Evolutionary conservation across 2,797 vertebrate species (phyloP).

Genomic region (Chaetophractus vellerosus): DNA sequence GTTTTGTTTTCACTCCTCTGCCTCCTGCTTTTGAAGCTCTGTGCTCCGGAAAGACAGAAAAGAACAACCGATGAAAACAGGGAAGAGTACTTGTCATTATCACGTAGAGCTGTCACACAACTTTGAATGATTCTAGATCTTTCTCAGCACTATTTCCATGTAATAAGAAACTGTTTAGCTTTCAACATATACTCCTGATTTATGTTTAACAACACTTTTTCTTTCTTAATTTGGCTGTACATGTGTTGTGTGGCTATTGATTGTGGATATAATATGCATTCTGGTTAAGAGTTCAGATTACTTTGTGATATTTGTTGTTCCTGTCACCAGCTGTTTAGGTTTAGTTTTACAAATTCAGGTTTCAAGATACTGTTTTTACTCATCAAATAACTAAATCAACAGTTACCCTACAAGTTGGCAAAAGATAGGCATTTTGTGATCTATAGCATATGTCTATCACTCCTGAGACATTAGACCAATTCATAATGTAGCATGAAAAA

Average conservation of each 20-base stretch:
- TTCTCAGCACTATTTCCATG: neutral
- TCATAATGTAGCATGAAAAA: neutral
- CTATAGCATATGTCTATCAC: neutral
- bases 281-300: neutral
- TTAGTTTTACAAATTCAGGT: slow-evolving; percentile 39
- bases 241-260: neutral
- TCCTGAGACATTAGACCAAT: neutral
- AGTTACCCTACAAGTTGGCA: neutral
- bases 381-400: neutral
- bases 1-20: neutral
- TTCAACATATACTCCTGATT: neutral
- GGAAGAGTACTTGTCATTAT: neutral
- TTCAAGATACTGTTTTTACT: slow-evolving; percentile 36
- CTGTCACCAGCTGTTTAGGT: slow-evolving; percentile 22
- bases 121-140: neutral
- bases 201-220: slow-evolving; percentile 21
- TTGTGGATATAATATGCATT: neutral
- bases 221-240: neutral
- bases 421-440: slow-evolving; percentile 24
- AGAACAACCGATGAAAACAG: neutral
- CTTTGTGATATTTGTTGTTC: slow-evolving; percentile 12
- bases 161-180: neutral
- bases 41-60: neutral
- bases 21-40: neutral
- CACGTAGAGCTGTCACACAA: neutral